Evolutionary conservation across 2,888 invertebrate species (phyloP).

Genomic region (Ormia ochracea): DNA sequence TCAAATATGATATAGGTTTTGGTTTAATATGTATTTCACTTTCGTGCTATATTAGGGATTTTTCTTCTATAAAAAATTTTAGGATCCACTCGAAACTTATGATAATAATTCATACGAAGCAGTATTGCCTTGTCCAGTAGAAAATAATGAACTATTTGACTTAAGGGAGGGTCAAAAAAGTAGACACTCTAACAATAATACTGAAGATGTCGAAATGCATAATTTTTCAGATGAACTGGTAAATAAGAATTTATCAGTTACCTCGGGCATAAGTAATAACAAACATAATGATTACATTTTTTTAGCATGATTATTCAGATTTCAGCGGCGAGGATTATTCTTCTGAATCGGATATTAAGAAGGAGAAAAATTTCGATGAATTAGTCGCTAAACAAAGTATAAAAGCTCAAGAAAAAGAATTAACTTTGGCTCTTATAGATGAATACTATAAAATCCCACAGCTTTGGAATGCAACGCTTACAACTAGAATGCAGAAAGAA

Average conservation of each 20-base stretch:
- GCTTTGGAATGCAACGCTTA: constrained; percentile 49
- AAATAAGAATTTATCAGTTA: background rate
- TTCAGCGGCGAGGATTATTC: constrained; percentile 36
- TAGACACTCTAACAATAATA: background rate
- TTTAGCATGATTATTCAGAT: constrained; percentile 31
- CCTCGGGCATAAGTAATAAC: background rate
- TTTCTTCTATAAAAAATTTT: background rate
- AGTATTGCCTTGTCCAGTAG: background rate
- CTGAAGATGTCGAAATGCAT: constrained; percentile 27
- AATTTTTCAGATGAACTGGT: constrained; percentile 37
- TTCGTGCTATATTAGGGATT: constrained; percentile 1
- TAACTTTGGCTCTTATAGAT: constrained; percentile 40
- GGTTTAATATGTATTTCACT: background rate
- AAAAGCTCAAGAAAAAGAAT: constrained; percentile 33
- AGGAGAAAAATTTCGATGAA: constrained; percentile 3
- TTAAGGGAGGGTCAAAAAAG: background rate
- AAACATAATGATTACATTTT: background rate
- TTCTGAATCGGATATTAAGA: constrained; percentile 19
- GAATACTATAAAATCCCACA: constrained; percentile 46
- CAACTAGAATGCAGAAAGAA: constrained; percentile 44
- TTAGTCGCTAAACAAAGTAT: constrained; percentile 2
- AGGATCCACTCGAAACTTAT: constrained; percentile 45
- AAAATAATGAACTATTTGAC: background rate
- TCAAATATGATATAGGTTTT: background rate
- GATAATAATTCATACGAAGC: background rate